Evolutionary conservation across 2,797 vertebrate species (phyloP).

Genomic region (Lateolabrax maculatus): DNA sequence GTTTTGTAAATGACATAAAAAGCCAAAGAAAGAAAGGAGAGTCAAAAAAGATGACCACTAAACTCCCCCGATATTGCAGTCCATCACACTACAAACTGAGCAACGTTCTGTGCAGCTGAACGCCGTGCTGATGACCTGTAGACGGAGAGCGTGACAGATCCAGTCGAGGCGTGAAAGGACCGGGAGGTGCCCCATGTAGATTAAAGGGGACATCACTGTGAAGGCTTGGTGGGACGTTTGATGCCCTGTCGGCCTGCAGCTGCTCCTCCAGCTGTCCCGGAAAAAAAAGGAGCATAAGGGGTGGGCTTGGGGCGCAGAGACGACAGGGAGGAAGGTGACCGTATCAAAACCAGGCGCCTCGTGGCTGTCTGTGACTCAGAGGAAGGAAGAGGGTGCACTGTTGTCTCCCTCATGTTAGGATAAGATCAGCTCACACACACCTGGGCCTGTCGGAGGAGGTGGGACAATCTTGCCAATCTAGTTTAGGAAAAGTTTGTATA

Average conservation of each 20-base stretch:
- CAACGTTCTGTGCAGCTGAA: slow-evolving; percentile 29
- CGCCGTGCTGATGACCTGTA: slow-evolving; percentile 3
- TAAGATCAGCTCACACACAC: slow-evolving; percentile 69
- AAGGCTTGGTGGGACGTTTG: slow-evolving; percentile 61
- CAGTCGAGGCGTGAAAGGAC: slow-evolving; percentile 42
- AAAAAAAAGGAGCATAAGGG: slow-evolving; percentile 19
- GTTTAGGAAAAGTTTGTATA: no score
- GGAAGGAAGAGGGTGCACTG: slow-evolving; percentile 50
- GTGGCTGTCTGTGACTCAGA: slow-evolving; percentile 30
- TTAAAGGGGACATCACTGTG: slow-evolving; percentile 69
- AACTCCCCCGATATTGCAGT: background rate
- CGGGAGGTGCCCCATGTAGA: slow-evolving; percentile 59
- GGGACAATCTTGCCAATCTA: background rate
- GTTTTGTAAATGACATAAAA: background rate
- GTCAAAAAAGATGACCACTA: background rate
- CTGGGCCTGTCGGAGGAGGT: slow-evolving; percentile 30
- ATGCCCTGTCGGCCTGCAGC: slow-evolving; percentile 74
- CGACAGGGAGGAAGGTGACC: slow-evolving; percentile 60
- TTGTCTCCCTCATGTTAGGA: slow-evolving; percentile 61
- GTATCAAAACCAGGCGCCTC: slow-evolving; percentile 64
- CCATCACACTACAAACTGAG: background rate
- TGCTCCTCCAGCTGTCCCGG: slow-evolving; percentile 79
- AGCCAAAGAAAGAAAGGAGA: background rate
- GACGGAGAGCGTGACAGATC: slow-evolving; percentile 39
- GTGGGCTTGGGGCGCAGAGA: background rate